Evolutionary conservation across 1,140 invertebrate species (phyloP).

Genomic region (Drosophila kurseongensis): DNA sequence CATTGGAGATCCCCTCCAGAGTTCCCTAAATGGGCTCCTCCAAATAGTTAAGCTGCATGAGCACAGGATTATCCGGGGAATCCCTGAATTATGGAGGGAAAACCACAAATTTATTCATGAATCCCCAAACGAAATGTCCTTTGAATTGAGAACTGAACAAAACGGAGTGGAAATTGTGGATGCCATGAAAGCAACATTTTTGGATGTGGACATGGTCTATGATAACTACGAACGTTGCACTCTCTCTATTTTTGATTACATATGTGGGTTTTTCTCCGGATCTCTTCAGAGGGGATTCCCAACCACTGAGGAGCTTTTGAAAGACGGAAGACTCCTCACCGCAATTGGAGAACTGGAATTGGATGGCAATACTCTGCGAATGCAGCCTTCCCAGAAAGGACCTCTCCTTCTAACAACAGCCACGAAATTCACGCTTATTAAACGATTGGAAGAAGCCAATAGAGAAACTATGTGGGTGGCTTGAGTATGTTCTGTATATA

Average conservation of each 20-base stretch:
- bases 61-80: constrained; percentile 90
- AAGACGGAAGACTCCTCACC: constrained; percentile 90
- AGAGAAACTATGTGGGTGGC: constrained; percentile 72
- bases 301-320: constrained; percentile 92
- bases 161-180: constrained; percentile 89
- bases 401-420: constrained; percentile 90
- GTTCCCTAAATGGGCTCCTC: constrained; percentile 90
- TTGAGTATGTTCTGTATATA: too few relatives aligned
- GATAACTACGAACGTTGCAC: constrained; percentile 90
- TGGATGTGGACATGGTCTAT: constrained; percentile 91
- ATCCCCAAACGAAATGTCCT: constrained; percentile 90
- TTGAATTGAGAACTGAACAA: constrained; percentile 88
- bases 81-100: constrained; percentile 92
- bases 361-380: constrained; percentile 86
- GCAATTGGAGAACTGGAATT: constrained; percentile 90
- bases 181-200: constrained; percentile 89
- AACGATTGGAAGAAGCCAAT: constrained; percentile 89
- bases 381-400: constrained; percentile 89
- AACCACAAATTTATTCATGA: constrained; percentile 90
- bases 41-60: constrained; percentile 88
- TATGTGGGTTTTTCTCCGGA: constrained; percentile 92
- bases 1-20: constrained; percentile 89
- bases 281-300: constrained; percentile 90
- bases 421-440: constrained; percentile 88
- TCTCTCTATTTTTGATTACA: constrained; percentile 89